phyloP scores from a whole-genome alignment of 2,797 vertebrate species.

The Nothura maculosa region DNA sequence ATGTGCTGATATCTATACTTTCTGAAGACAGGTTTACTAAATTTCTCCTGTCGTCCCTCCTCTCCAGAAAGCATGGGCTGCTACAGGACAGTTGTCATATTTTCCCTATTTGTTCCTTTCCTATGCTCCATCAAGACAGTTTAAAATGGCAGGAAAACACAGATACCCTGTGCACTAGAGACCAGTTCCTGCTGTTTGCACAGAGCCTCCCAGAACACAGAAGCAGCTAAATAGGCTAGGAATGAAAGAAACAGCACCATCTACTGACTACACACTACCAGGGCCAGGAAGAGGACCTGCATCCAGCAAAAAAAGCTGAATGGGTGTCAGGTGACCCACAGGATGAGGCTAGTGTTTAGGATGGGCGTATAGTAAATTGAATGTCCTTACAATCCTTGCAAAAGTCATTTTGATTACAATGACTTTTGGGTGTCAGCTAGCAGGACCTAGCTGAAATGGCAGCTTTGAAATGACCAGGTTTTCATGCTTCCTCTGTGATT shows the following conservation, averaged over 20 bases:
- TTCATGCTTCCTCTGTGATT: not conserved
- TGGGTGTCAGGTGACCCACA: not conserved
- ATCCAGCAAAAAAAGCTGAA: not conserved
- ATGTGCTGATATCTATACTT: fast-evolving
- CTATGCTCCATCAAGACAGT: not conserved
- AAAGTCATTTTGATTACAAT: not conserved
- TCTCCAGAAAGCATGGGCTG: not conserved
- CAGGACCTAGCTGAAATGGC: no score
- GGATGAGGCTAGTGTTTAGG: not conserved
- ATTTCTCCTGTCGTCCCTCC: not conserved
- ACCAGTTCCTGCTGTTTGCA: not conserved
- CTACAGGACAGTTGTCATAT: not conserved
- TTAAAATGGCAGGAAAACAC: not conserved
- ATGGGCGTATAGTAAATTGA: not conserved
- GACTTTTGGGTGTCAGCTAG: no score
- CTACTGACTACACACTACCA: slow-evolving; percentile 34
- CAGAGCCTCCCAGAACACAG: not conserved
- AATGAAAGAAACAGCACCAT: slow-evolving; percentile 68
- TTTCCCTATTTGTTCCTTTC: not conserved
- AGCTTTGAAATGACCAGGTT: not conserved
- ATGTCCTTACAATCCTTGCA: not conserved
- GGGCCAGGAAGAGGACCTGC: no score
- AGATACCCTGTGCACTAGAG: not conserved
- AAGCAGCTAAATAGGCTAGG: not conserved
- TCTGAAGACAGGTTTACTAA: not conserved